Conservation (phyloP, 2,888 invertebrate genomes). For the Notodonta dromedarius region DNA sequence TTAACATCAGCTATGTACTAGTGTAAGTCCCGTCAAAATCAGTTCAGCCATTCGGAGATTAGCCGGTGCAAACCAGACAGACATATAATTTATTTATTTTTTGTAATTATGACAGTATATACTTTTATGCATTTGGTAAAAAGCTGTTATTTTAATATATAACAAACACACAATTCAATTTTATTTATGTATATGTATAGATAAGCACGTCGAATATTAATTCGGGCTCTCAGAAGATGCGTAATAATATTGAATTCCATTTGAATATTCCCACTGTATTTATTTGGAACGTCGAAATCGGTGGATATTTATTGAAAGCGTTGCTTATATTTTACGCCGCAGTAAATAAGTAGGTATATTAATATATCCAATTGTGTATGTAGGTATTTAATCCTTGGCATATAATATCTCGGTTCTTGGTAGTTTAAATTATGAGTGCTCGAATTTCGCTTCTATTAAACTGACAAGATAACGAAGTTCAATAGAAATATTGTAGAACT, state of each 20-base stretch:
- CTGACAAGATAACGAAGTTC: slow-evolving; percentile 19
- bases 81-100: no score
- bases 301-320: neutral
- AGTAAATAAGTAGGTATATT: neutral
- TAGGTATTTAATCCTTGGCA: no score
- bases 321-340: neutral
- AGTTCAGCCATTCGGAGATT: no score
- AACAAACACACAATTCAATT: no score
- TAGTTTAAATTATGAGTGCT: slow-evolving; percentile 15
- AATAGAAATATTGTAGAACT: slow-evolving; percentile 24
- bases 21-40: no score
- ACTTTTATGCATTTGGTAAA: no score
- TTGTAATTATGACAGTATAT: no score
- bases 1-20: no score
- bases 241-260: slow-evolving; percentile 30
- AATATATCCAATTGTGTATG: neutral
- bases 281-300: neutral
- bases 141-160: no score
- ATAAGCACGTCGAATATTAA: slow-evolving; percentile 52
- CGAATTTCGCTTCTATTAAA: neutral
- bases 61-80: no score
- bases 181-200: no score
- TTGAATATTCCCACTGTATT: slow-evolving; percentile 29
- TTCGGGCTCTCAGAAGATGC: slow-evolving; percentile 17
- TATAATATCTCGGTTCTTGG: neutral